Base-by-base conservation (phyloP, 2,113 vertebrate genomes). In the Dascyllus trimaculatus region DNA sequence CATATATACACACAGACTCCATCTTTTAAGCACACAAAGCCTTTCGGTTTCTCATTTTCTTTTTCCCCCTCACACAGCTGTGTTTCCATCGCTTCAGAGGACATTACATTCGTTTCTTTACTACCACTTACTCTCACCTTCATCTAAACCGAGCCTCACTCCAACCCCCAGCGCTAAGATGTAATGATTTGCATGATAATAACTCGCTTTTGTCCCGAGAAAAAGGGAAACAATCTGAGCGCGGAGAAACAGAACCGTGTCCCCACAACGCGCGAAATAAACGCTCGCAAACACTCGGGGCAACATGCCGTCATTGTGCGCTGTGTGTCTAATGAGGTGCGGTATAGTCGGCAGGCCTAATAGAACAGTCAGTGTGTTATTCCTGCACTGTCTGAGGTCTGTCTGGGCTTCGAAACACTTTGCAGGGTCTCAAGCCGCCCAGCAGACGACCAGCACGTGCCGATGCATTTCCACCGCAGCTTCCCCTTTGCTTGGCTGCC, bases 311-410 rank as follows among this genome's bases (percentile, higher is more conserved):
- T 46, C 15, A 51, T 13, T n/a, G 25, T 60, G 65, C 24, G 49
- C 80, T 69, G 58, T 40, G 81, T 24, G 65, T 57, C 53, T 89
- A 88, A 92, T 88, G 88, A 85, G 85, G 79, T 85, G 81, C 72
- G 5, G 64, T 70, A 51, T n/a, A 63, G 85, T 87, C 88, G 83
- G 62, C 62, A 13, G 81, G 43, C 81, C 87, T 82, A 88, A 89
- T 76, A 81, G 78, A 82, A 71, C 63, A 82, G 79, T 89, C 85
- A 89, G 74, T 59, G 78, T 86, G 86, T 83, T 85, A 75, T 72
- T 88, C 53, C 51, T 67, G 46, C 18, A 5, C 49, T 9, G 57
- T 77, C 67, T 78, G 62, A 83, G 71, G 59, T 80, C 75, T 25
- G 62, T 62, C 53, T 19, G 22, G 59, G 72, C 76, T 26, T 70